Evolutionary conservation across 2,888 invertebrate genomes (phyloP).

Genomic region (Drosophila leonis): DNA sequence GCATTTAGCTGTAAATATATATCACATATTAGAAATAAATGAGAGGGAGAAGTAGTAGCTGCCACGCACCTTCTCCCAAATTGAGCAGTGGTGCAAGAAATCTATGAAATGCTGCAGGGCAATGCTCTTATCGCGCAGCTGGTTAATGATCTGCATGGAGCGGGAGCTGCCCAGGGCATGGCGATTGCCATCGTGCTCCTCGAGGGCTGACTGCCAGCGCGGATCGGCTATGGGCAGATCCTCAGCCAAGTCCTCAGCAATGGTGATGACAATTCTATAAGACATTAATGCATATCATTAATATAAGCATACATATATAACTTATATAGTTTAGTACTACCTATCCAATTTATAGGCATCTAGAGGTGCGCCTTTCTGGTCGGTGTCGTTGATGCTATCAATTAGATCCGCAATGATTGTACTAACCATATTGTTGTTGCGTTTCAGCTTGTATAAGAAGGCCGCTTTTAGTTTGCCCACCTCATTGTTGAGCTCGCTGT

Average conservation of each 20-base stretch:
- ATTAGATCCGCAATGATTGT: slow-evolving; percentile 86
- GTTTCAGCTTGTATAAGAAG: slow-evolving; percentile 91
- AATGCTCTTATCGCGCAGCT: slow-evolving; percentile 94
- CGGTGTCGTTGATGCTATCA: slow-evolving; percentile 67
- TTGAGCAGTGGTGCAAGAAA: slow-evolving; percentile 90
- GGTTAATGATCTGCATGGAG: slow-evolving; percentile 93
- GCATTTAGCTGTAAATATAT: slow-evolving; percentile 76
- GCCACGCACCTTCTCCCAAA: slow-evolving; percentile 88
- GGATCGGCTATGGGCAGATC: slow-evolving; percentile 96
- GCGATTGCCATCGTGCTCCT: slow-evolving; percentile 79
- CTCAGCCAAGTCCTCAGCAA: slow-evolving; percentile 92
- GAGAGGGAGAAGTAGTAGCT: no score
- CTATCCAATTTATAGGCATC: slow-evolving; percentile 81
- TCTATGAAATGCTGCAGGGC: slow-evolving; percentile 91
- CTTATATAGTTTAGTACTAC: slow-evolving; percentile 36
- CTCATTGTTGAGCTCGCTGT: slow-evolving; percentile 87
- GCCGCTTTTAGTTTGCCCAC: slow-evolving; percentile 90
- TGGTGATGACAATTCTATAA: slow-evolving; percentile 88
- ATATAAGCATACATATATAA: background rate
- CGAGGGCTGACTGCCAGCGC: slow-evolving; percentile 85
- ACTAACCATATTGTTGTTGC: slow-evolving; percentile 86
- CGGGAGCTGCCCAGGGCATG: slow-evolving; percentile 89
- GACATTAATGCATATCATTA: slow-evolving; percentile 67
- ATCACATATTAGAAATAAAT: background rate
- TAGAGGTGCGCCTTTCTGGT: slow-evolving; percentile 60